These are phyloP conservation scores for Tetranychus cinnabarinus DNA, from an alignment of 1,140 invertebrate species.

Conservation along the genomic window DNA sequence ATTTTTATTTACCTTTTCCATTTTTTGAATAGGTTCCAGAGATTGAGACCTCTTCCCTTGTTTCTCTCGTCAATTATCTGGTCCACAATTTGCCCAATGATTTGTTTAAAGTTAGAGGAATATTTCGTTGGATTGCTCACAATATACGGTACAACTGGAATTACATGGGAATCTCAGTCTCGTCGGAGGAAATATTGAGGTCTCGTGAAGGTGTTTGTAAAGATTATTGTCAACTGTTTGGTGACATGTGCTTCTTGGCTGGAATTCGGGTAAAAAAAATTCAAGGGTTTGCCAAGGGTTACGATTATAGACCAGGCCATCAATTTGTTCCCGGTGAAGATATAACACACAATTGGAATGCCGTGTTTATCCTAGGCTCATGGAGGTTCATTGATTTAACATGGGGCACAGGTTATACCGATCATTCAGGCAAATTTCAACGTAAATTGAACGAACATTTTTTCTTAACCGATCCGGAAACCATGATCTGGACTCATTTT, in stretches of 20 bases:
- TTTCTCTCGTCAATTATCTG: slow-evolving; percentile 13
- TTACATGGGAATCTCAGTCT: slow-evolving; percentile 15
- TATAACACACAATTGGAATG: slow-evolving; percentile 21
- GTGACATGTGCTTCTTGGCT: slow-evolving; percentile 17
- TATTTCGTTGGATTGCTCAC: slow-evolving; percentile 19
- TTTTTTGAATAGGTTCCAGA: slow-evolving; percentile 10
- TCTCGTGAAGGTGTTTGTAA: slow-evolving; percentile 17
- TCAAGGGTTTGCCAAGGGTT: slow-evolving; percentile 20
- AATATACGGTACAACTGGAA: slow-evolving; percentile 20
- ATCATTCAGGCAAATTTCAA: slow-evolving; percentile 18
- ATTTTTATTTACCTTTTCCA: background rate
- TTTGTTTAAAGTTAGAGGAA: slow-evolving; percentile 16
- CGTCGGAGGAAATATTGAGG: slow-evolving; percentile 15
- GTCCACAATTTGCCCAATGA: slow-evolving; percentile 13
- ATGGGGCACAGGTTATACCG: slow-evolving; percentile 25
- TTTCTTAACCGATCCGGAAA: slow-evolving; percentile 30
- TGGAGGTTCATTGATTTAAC: slow-evolving; percentile 16
- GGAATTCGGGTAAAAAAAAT: slow-evolving; percentile 18
- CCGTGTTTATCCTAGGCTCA: slow-evolving; percentile 16
- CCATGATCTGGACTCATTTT: slow-evolving; percentile 29
- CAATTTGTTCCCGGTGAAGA: slow-evolving; percentile 17
- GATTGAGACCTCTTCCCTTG: slow-evolving; percentile 8
- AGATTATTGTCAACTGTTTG: slow-evolving; percentile 18
- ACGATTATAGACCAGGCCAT: slow-evolving; percentile 18
- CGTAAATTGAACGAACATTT: slow-evolving; percentile 19